These are phyloP conservation scores for Hybos culiciformis DNA, from an alignment of 2,888 invertebrate species.

Conservation along the genomic window DNA sequence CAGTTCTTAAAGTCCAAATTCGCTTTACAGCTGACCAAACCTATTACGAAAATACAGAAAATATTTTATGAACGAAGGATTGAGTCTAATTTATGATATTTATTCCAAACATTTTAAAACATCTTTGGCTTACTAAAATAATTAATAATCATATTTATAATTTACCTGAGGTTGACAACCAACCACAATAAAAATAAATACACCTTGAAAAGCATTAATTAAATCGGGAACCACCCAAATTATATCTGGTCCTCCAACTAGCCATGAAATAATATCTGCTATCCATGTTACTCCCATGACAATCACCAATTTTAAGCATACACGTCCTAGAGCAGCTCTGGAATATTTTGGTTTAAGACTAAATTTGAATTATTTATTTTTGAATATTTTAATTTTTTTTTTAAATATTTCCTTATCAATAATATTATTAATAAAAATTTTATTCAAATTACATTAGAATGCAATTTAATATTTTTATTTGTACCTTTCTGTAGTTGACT, in stretches of 20 bases:
- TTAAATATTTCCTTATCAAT: too few species aligned
- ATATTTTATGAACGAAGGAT: too few species aligned
- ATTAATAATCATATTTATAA: too few species aligned
- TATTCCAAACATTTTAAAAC: too few species aligned
- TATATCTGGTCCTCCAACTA: constrained; percentile 64
- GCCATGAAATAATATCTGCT: constrained; percentile 73
- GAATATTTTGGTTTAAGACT: constrained; percentile 23
- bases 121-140: too few species aligned
- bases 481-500: constrained; percentile 67
- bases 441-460: too few species aligned
- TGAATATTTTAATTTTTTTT: not conserved
- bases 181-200: constrained; percentile 77
- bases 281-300: constrained; percentile 71
- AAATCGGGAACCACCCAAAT: constrained; percentile 75
- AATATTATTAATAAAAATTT: too few species aligned
- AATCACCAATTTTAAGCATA: constrained; percentile 73
- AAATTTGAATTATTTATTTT: constrained; percentile 12
- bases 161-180: constrained; percentile 74
- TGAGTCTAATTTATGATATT: too few species aligned
- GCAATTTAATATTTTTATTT: too few species aligned
- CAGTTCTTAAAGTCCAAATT: constrained; percentile 46
- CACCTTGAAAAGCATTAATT: constrained; percentile 75
- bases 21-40: constrained; percentile 54
- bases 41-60: constrained; percentile 22
- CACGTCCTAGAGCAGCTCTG: constrained; percentile 66